These are phyloP conservation scores for Bimastos eiseni DNA, from an alignment of 2,888 invertebrate species.

Conservation along the genomic window DNA sequence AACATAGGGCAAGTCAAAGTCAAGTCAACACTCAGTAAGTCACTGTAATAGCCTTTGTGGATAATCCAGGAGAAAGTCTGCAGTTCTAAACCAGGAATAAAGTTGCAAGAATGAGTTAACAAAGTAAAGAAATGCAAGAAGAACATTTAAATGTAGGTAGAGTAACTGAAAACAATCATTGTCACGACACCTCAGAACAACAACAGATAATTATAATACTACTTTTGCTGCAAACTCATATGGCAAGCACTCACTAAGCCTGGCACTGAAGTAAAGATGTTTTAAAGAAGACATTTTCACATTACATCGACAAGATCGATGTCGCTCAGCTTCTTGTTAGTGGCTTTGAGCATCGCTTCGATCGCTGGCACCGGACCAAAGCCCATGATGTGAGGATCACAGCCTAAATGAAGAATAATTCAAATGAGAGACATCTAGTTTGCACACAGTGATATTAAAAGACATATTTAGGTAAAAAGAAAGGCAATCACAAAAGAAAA, in stretches of 20 bases:
- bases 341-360: conserved; percentile 74
- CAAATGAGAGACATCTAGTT: neutral
- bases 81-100: too few species aligned
- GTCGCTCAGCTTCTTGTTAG: conserved; percentile 79
- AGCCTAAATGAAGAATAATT: conserved; percentile 63
- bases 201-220: neutral
- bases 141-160: too few species aligned
- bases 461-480: neutral
- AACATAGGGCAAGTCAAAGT: too few species aligned
- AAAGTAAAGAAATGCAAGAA: too few species aligned
- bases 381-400: conserved; percentile 97
- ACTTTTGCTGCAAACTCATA: neutral
- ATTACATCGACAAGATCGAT: conserved; percentile 93
- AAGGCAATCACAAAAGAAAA: neutral
- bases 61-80: too few species aligned
- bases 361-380: conserved; percentile 95
- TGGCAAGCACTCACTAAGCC: neutral
- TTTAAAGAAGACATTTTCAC: neutral
- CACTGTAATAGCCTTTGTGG: too few species aligned
- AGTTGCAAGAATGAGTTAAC: too few species aligned
- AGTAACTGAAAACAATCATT: too few species aligned
- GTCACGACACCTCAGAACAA: too few species aligned
- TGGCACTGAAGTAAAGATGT: neutral
- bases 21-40: too few species aligned
- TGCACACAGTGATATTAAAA: neutral